Evolutionary conservation across 2,797 vertebrate species (phyloP).

Genomic region (Sebastes umbrosus): DNA sequence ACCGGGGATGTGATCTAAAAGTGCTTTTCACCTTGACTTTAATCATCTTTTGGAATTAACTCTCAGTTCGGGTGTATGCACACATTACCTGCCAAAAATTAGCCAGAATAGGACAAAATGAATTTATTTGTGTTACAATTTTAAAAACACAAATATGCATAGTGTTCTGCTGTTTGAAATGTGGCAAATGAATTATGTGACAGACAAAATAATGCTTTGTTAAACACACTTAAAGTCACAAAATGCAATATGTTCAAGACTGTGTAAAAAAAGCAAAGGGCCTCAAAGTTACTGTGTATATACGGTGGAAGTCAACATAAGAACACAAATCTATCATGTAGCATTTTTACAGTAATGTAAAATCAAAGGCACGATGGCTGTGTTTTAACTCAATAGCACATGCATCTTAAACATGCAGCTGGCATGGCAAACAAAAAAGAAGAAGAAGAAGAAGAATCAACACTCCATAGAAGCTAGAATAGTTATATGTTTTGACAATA

Average conservation of each 20-base stretch:
- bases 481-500: slow-evolving; percentile 75
- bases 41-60: neutral
- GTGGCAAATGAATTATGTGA: slow-evolving; percentile 59
- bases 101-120: slow-evolving; percentile 47
- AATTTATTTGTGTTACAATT: slow-evolving; percentile 80
- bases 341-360: slow-evolving; percentile 60
- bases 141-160: slow-evolving; percentile 78
- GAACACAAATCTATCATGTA: slow-evolving; percentile 56
- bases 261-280: slow-evolving; percentile 54
- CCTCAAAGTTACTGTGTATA: slow-evolving; percentile 44
- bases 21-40: neutral
- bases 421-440: slow-evolving; percentile 63
- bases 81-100: slow-evolving; percentile 27
- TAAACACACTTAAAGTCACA: slow-evolving; percentile 67
- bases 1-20: neutral
- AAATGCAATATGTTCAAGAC: slow-evolving; percentile 48
- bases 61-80: neutral
- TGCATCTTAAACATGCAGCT: slow-evolving; percentile 76
- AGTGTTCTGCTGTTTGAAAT: slow-evolving; percentile 62
- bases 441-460: slow-evolving; percentile 51
- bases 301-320: slow-evolving; percentile 48
- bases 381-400: slow-evolving; percentile 77
- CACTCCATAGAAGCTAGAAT: slow-evolving; percentile 77
- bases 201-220: slow-evolving; percentile 61
- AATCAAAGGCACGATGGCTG: slow-evolving; percentile 78